phyloP scores from a whole-genome alignment of 1,140 invertebrate genomes.

The Drosophila funebris region DNA sequence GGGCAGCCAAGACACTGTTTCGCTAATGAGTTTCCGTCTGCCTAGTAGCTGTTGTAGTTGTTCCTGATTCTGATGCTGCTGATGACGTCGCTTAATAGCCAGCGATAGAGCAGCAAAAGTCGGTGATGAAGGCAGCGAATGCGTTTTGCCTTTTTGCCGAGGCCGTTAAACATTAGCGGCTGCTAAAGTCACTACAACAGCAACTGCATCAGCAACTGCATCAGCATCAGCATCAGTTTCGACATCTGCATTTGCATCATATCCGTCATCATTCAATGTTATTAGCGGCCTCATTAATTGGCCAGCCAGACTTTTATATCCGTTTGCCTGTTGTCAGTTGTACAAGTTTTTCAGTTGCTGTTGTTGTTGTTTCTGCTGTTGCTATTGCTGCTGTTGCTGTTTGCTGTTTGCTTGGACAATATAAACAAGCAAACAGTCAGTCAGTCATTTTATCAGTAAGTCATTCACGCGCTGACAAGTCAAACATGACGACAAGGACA shows the following conservation, averaged over 20 bases:
- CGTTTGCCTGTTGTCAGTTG: constrained; percentile 52
- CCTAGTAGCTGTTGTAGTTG: constrained; percentile 8
- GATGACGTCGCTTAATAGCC: constrained; percentile 64
- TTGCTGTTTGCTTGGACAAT: constrained; percentile 50
- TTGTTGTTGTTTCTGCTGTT: background rate
- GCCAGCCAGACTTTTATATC: constrained; percentile 70
- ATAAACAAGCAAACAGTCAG: constrained; percentile 55
- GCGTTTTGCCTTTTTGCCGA: constrained; percentile 3
- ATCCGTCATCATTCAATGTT: constrained; percentile 58
- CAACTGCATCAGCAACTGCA: too few species aligned
- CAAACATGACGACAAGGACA: constrained; percentile 69
- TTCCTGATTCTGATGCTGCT: constrained; percentile 14
- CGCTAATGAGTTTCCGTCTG: constrained; percentile 79
- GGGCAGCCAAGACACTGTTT: constrained; percentile 67
- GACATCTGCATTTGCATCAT: constrained; percentile 35
- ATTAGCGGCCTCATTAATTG: constrained; percentile 74
- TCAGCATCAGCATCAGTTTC: constrained; percentile 2
- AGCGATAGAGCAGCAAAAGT: constrained; percentile 32
- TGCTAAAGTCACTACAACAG: constrained; percentile 25
- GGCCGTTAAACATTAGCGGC: constrained; percentile 30
- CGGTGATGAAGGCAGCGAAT: constrained; percentile 17
- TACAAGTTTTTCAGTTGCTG: constrained; percentile 30
- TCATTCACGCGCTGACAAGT: constrained; percentile 72
- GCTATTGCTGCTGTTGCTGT: background rate
- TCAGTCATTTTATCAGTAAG: constrained; percentile 67